Evolutionary conservation across 2,888 invertebrate species (phyloP).

Genomic region (Mythimna impura): DNA sequence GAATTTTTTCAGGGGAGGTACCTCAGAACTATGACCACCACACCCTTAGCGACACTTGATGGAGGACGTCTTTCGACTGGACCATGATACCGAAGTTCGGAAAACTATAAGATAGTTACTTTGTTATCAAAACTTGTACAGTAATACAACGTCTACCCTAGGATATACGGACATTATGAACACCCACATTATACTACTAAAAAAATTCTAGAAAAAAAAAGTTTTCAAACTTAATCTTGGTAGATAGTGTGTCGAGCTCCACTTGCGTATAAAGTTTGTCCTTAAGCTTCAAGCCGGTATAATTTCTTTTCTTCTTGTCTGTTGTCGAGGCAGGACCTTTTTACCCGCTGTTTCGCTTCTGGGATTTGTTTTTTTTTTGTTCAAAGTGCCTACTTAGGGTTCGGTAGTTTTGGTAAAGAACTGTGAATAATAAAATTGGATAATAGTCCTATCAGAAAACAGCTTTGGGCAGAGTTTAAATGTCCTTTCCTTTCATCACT

Average conservation of each 20-base stretch:
- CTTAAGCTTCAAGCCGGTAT: constrained; percentile 53
- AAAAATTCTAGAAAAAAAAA: constrained; percentile 28
- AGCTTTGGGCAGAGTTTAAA: constrained; percentile 4
- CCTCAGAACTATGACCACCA: too few species aligned
- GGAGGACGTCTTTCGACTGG: too few species aligned
- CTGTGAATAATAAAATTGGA: constrained; percentile 6
- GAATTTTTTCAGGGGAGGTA: neutral
- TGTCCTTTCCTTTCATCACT: neutral
- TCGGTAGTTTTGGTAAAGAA: constrained; percentile 12
- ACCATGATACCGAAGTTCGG: neutral
- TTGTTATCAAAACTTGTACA: neutral
- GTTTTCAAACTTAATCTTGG: constrained; percentile 42
- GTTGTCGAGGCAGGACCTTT: constrained; percentile 29
- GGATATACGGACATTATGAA: neutral
- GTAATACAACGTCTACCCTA: neutral
- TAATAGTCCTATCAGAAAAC: neutral
- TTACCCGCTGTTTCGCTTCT: constrained; percentile 35
- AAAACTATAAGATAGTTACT: neutral
- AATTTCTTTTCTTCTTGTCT: constrained; percentile 61
- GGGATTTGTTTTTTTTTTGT: constrained; percentile 34
- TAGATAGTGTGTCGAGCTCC: constrained; percentile 53
- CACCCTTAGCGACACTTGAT: neutral
- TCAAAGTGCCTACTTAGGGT: neutral
- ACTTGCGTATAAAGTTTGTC: constrained; percentile 59
- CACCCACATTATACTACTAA: neutral